Base-by-base conservation (phyloP, 2,113 vertebrate species). In the Chaetops frenatus region DNA sequence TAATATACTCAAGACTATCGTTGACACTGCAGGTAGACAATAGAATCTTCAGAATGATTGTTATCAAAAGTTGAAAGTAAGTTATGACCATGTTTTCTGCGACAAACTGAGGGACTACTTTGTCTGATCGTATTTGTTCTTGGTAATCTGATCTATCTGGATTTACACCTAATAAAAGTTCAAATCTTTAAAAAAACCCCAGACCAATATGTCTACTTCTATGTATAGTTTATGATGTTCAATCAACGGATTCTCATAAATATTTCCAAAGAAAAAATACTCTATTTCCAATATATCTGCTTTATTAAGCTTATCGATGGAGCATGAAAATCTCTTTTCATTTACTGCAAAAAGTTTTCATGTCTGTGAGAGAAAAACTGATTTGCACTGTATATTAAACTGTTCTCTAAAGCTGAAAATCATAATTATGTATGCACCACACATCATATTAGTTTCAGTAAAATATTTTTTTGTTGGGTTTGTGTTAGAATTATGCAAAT, bases 281-380 rank as follows among this genome's bases (percentile, higher is more conserved):
- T 64, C 33, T 65, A 18, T 28, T 58, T 90, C 47, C 15, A 61
- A 5, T 44, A 50, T 47, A 7, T 19, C 9, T 6, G 10, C 24
- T 64, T 81, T 82, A 92, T 90, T 57, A 82, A 53, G 36, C 20
- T 79, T 91, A 80, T 48, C 1, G 0, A 31, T 79, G 44, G 20
- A 90, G n/a, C 48, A 61, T 48, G 28, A 90, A 90, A 94, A 95
- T 47, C 48, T 81, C 31, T 92, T 93, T 86, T 74, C 44, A 33
- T 60, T 93, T 82, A 92, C 31, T 65, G 42, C 17, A 57, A 44
- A 88, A 80, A 82, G 14, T 72, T 94, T 88, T 73, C 10, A 19
- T 12, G 24, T 45, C 57, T 91, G 11, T 94, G 53, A 71, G 93
- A 85, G 45, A 14, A 91, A 79, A 87, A 51, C 12, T 64, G 56